Percentiles rank a stretch among this genome's conserved stretches.
Conservation (phyloP, 2,888 invertebrate species). For the Acleris literana region DNA sequence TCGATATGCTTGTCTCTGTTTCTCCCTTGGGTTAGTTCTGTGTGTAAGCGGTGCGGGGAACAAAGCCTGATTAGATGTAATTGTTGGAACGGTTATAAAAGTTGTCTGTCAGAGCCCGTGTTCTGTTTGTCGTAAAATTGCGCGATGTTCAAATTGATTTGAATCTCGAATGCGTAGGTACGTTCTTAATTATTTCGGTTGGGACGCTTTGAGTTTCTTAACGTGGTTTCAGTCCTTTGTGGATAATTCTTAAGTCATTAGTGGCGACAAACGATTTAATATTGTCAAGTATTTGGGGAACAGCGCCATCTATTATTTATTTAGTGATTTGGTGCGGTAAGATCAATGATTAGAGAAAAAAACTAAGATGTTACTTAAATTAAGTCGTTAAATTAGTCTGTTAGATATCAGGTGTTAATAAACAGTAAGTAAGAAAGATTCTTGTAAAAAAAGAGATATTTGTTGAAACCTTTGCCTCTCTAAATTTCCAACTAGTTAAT, state of each 20-base stretch:
- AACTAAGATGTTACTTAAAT: no score
- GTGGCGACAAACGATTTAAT: neutral
- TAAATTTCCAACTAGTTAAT: no score
- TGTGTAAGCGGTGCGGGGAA: constrained; percentile 56
- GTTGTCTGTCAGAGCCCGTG: constrained; percentile 77
- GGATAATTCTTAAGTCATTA: neutral
- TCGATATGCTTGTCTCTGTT: constrained; percentile 63
- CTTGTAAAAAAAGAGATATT: no score
- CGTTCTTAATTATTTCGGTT: constrained; percentile 9
- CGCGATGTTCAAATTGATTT: constrained; percentile 63
- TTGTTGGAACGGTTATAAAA: constrained; percentile 83
- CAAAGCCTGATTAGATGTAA: constrained; percentile 75
- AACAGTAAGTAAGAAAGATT: no score
- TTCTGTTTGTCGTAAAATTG: constrained; percentile 80
- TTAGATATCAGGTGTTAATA: no score
- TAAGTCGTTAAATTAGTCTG: no score
- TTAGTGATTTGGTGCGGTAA: neutral
- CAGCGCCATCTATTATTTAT: neutral
- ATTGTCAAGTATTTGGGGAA: neutral
- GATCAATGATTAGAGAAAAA: neutral
- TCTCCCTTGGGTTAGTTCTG: constrained; percentile 45
- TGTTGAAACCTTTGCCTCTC: no score
- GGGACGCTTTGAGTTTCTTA: neutral
- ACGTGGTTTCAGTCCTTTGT: neutral
- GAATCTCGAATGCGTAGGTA: constrained; percentile 27